These are phyloP conservation scores for Zapus hudsonius DNA, from an alignment of 2,113 vertebrate species.

Conservation along the genomic window DNA sequence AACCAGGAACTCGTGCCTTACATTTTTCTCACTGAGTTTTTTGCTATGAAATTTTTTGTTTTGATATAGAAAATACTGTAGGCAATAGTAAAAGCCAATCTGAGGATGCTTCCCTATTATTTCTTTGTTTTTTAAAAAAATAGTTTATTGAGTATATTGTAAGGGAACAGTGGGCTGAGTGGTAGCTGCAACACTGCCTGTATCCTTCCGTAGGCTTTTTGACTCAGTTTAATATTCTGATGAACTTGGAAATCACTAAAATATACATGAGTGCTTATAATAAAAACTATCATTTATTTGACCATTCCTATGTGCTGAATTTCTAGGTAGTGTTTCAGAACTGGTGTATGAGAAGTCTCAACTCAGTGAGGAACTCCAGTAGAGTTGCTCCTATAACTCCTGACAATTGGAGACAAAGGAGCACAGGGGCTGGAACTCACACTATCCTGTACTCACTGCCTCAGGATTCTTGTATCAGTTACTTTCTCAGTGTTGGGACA, in stretches of 20 bases:
- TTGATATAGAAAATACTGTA: neutral
- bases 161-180: neutral
- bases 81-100: neutral
- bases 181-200: neutral
- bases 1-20: neutral
- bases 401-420: neutral
- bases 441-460: neutral
- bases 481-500: no score
- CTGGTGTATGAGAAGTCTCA: neutral
- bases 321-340: neutral
- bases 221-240: neutral
- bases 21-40: neutral
- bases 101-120: neutral
- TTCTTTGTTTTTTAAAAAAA: neutral
- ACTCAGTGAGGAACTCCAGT: neutral
- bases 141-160: neutral
- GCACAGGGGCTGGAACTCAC: no score
- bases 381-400: neutral
- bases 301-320: neutral
- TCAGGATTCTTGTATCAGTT: neutral
- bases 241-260: constrained; percentile 6
- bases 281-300: neutral
- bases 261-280: neutral
- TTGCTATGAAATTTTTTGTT: neutral
- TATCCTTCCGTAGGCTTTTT: neutral